Evolutionary conservation across 1,140 invertebrate genomes (phyloP).

Genomic region (Drosophila busckii): DNA sequence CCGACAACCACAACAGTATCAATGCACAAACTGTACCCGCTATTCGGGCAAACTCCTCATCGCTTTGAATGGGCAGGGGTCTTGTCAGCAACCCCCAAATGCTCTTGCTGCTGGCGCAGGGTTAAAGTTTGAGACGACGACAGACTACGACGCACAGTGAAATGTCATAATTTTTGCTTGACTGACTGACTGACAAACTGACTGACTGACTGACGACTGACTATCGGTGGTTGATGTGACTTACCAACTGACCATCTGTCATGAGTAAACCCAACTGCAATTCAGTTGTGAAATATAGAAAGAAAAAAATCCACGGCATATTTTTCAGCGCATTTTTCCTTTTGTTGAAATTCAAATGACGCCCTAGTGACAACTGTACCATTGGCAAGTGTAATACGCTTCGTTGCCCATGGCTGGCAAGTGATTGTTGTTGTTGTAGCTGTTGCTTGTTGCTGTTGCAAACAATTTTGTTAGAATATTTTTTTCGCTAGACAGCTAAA

Average conservation of each 20-base stretch:
- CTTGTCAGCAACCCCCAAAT: slow-evolving; percentile 55
- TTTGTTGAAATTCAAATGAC: slow-evolving; percentile 48
- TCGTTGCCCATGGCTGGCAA: slow-evolving; percentile 20
- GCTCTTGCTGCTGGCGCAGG: slow-evolving; percentile 35
- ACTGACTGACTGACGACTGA: slow-evolving; percentile 16
- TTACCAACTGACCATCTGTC: slow-evolving; percentile 71
- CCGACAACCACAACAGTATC: slow-evolving; percentile 72
- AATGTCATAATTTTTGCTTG: slow-evolving; percentile 69
- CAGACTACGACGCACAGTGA: slow-evolving; percentile 39
- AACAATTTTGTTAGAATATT: slow-evolving; percentile 47
- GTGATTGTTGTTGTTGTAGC: slow-evolving; percentile 46
- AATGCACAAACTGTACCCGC: slow-evolving; percentile 73
- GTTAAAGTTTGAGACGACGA: slow-evolving; percentile 58
- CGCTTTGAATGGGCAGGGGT: slow-evolving; percentile 17
- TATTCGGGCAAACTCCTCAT: slow-evolving; percentile 1
- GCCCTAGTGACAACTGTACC: slow-evolving; percentile 55
- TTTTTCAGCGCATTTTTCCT: slow-evolving; percentile 29
- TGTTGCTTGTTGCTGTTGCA: slow-evolving; percentile 44
- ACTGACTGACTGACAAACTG: slow-evolving; percentile 48
- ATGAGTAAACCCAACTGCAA: slow-evolving; percentile 35
- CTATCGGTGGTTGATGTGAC: slow-evolving; percentile 61
- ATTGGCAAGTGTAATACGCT: slow-evolving; percentile 46
- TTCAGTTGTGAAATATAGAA: neutral
- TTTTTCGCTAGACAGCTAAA: slow-evolving; percentile 31
- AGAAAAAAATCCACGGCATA: slow-evolving; percentile 35